These are phyloP conservation scores for Trachelus tabidus DNA, from an alignment of 2,888 invertebrate species.

Conservation along the genomic window DNA sequence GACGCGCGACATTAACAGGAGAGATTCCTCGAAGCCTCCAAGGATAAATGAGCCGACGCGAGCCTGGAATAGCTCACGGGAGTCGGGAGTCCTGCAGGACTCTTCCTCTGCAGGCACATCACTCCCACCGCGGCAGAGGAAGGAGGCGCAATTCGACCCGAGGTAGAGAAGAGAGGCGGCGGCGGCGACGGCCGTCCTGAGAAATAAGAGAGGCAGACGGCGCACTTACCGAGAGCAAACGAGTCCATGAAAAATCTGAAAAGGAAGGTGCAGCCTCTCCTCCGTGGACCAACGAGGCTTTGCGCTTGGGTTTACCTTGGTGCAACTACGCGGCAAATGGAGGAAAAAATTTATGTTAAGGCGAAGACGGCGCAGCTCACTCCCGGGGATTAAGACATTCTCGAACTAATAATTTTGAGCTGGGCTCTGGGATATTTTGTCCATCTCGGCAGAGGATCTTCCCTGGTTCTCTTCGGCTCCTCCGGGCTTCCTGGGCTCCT, in stretches of 20 bases:
- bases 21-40: constrained; percentile 14
- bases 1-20: constrained; percentile 47
- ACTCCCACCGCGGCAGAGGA: not conserved
- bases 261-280: not conserved
- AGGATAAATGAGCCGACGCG: constrained; percentile 62
- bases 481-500: too few species aligned
- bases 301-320: not conserved
- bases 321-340: not conserved
- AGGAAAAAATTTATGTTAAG: constrained; percentile 46
- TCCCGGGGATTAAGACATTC: constrained; percentile 61
- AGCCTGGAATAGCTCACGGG: constrained; percentile 57
- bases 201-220: constrained; percentile 31
- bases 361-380: constrained; percentile 44
- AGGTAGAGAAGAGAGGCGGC: not conserved
- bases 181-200: not conserved
- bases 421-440: constrained; percentile 53
- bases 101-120: not conserved
- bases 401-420: constrained; percentile 61
- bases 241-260: too few species aligned
- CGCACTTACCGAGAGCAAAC: constrained; percentile 28
- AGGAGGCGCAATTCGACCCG: not conserved
- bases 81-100: constrained; percentile 7
- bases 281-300: not conserved
- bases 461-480: not conserved
- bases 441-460: constrained; percentile 27